Percentiles rank a stretch among this genome's conserved stretches.
These are phyloP conservation scores for Zaprionus inermis DNA, from an alignment of 1,140 invertebrate genomes.

Conservation along the genomic window DNA sequence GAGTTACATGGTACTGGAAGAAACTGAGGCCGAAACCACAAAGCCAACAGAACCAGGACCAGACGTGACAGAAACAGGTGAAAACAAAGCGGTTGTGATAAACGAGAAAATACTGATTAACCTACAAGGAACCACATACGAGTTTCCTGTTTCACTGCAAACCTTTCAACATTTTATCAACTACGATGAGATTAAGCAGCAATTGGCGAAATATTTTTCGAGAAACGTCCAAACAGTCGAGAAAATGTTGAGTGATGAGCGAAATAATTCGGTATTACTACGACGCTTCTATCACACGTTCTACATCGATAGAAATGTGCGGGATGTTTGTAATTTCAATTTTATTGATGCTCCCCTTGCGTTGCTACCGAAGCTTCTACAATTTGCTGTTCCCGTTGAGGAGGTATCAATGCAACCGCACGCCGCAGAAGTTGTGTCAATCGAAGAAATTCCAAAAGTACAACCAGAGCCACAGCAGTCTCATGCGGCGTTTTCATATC, in stretches of 20 bases:
- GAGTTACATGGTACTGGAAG: neutral
- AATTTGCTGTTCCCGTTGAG: constrained; percentile 27
- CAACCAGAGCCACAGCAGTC: neutral
- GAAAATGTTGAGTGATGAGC: neutral
- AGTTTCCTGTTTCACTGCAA: constrained; percentile 41
- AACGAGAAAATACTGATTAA: constrained; percentile 21
- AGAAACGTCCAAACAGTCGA: neutral
- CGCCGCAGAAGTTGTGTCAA: neutral
- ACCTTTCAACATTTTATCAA: constrained; percentile 40
- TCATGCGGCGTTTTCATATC: neutral
- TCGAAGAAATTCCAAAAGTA: neutral
- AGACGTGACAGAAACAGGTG: neutral
- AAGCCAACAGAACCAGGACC: neutral
- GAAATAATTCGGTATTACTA: neutral
- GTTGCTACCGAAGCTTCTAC: constrained; percentile 13
- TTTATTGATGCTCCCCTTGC: constrained; percentile 42
- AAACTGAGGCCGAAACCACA: neutral
- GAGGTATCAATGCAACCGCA: neutral
- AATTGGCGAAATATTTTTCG: neutral
- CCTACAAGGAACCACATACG: constrained; percentile 10
- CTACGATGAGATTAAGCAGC: constrained; percentile 19
- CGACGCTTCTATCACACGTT: constrained; percentile 30
- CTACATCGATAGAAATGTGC: constrained; percentile 6
- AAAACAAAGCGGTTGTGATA: neutral
- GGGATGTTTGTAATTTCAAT: constrained; percentile 20